Conservation (phyloP, 2,113 vertebrate genomes). For the Trogon surrucura region DNA sequence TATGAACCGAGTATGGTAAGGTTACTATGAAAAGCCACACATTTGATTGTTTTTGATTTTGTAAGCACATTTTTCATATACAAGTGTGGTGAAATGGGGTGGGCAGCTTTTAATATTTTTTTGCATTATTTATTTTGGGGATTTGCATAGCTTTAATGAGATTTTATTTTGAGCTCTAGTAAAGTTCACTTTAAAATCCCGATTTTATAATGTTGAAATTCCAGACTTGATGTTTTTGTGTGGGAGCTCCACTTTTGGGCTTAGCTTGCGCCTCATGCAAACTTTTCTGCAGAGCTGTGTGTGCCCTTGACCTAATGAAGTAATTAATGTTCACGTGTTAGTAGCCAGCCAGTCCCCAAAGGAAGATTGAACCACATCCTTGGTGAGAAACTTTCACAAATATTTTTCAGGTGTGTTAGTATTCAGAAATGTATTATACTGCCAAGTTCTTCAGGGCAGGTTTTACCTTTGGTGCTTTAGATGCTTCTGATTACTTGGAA, state of each 20-base stretch:
- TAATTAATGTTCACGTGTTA: neutral
- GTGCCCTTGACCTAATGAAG: neutral
- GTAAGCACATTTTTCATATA: neutral
- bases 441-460: neutral
- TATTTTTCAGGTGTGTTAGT: neutral
- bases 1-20: neutral
- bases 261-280: neutral
- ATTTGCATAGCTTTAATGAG: neutral
- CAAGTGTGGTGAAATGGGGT: neutral
- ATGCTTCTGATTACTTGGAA: neutral
- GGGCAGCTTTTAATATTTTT: neutral
- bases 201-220: neutral
- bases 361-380: neutral
- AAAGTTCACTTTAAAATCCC: neutral
- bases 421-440: neutral
- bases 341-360: neutral
- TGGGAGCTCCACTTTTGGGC: neutral
- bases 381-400: neutral
- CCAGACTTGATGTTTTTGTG: neutral
- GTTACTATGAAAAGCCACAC: neutral
- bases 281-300: neutral
- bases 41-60: neutral
- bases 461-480: neutral
- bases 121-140: neutral
- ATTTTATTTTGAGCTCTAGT: neutral